Evolutionary conservation across 2,113 vertebrate species (phyloP).

Genomic region (Gracilinanus agilis): DNA sequence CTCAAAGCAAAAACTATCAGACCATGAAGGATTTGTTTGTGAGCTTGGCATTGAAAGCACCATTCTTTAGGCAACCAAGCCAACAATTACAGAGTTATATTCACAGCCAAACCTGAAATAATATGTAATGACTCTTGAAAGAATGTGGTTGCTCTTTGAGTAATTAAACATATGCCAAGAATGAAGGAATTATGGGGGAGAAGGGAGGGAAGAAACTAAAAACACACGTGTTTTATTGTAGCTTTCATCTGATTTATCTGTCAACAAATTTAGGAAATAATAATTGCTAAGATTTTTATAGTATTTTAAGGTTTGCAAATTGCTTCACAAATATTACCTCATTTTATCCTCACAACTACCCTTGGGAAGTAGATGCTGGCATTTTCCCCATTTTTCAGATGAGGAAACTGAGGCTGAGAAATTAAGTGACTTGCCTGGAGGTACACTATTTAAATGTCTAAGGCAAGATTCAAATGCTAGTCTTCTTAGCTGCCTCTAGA

Average conservation of each 20-base stretch:
- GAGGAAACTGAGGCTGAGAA: background rate
- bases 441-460: background rate
- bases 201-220: conserved; percentile 23
- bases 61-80: background rate
- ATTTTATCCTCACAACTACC: background rate
- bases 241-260: background rate
- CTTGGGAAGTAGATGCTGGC: background rate
- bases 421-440: background rate
- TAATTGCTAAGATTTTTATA: background rate
- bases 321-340: background rate
- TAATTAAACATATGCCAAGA: conserved; percentile 1
- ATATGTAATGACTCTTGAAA: conserved; percentile 46
- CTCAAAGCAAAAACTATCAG: background rate
- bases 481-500: background rate
- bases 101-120: conserved; percentile 34
- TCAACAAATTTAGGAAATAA: background rate
- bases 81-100: background rate
- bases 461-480: background rate
- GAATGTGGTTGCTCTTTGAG: background rate
- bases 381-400: background rate
- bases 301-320: background rate
- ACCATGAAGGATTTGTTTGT: background rate
- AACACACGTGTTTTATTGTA: conserved; percentile 9
- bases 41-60: background rate
- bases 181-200: background rate